Evolutionary conservation across 2,888 invertebrate species (phyloP).

Genomic region (Fragum sueziense): DNA sequence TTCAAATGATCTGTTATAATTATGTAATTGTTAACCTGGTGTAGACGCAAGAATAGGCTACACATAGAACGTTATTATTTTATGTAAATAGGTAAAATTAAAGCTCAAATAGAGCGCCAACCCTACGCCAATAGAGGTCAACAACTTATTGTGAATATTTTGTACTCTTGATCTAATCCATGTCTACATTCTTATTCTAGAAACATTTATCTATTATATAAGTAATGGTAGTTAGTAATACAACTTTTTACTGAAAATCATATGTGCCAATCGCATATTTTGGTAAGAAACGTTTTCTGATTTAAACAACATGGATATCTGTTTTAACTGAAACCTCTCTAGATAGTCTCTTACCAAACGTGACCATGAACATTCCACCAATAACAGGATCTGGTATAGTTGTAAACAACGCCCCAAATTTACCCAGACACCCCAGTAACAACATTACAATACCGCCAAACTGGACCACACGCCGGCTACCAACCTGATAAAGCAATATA

Average conservation of each 20-base stretch:
- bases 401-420: constrained; percentile 83
- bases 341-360: constrained; percentile 80
- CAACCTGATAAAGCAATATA: no score
- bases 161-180: background rate
- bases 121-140: no score
- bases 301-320: background rate
- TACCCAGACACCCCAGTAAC: constrained; percentile 82
- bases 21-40: no score
- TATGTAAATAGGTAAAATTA: no score
- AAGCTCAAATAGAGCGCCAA: no score
- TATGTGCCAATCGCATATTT: background rate
- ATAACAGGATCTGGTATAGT: constrained; percentile 84
- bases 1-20: no score
- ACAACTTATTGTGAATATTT: no score
- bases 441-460: constrained; percentile 82
- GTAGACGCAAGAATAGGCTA: no score
- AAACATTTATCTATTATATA: background rate
- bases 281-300: background rate
- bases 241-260: background rate
- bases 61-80: no score
- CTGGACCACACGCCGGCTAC: constrained; percentile 82
- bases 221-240: background rate
- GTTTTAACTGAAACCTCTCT: background rate
- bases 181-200: background rate
- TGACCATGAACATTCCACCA: constrained; percentile 80